A percentile compares a stretch with the other conserved stretches of the same genome.
phyloP scores from a whole-genome alignment of 2,888 invertebrate genomes.

The Cheilosia variabilis region DNA sequence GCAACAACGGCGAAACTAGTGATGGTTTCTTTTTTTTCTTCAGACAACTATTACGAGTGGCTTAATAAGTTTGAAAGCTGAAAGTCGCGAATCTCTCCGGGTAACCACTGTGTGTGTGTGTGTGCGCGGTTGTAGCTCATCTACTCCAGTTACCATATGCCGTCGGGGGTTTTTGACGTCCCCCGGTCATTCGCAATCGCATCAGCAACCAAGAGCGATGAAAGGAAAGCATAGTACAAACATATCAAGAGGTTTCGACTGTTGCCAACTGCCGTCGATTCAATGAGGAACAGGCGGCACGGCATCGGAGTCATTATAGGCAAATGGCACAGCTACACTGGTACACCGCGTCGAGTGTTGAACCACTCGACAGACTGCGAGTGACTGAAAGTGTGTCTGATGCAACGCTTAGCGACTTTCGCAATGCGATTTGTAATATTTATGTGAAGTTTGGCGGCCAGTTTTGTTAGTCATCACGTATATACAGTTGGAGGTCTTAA shows the following conservation, averaged over 20 bases:
- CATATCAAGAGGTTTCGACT: constrained; percentile 19
- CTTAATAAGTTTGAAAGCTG: constrained; percentile 25
- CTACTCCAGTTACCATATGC: constrained; percentile 36
- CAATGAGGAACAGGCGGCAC: constrained; percentile 1
- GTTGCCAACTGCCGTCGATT: constrained; percentile 41
- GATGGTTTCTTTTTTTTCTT: constrained; percentile 6
- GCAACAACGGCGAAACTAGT: constrained; percentile 20
- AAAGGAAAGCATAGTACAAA: background rate
- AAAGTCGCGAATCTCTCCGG: constrained; percentile 19
- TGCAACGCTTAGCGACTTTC: constrained; percentile 51
- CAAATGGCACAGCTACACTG: no score
- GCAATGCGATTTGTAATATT: constrained; percentile 44
- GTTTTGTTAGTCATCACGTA: constrained; percentile 42
- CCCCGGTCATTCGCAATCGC: constrained; percentile 12
- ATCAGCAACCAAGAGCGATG: constrained; percentile 30
- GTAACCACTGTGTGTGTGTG: background rate
- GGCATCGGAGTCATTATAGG: no score
- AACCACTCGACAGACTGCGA: constrained; percentile 7
- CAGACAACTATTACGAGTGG: constrained; percentile 8
- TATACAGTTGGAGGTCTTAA: constrained; percentile 37
- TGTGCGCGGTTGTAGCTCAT: background rate
- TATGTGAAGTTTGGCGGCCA: constrained; percentile 29
- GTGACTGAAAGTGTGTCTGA: constrained; percentile 40
- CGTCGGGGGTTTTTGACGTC: constrained; percentile 7
- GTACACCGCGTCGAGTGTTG: background rate